Conservation (phyloP, 1,140 invertebrate species). For the Mizuhopecten yessoensis region DNA sequence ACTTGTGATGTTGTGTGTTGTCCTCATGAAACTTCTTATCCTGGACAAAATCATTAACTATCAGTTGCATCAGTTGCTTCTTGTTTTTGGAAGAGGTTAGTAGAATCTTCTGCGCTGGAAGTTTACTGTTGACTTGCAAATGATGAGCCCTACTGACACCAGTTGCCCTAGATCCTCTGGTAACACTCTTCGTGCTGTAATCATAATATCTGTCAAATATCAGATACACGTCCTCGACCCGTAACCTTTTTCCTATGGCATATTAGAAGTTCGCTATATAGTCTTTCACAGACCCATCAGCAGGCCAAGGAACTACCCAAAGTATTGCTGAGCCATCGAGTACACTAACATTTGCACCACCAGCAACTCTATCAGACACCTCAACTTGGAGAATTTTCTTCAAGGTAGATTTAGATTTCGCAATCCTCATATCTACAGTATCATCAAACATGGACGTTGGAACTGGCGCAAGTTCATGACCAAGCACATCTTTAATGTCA, state of each 20-base stretch:
- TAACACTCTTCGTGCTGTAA: slow-evolving; percentile 54
- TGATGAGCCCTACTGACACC: not conserved
- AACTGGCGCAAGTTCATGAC: too few species aligned
- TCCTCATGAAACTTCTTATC: not conserved
- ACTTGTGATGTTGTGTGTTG: not conserved
- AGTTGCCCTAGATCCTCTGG: slow-evolving; percentile 23
- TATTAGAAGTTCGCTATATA: slow-evolving; percentile 44
- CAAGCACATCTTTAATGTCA: too few species aligned
- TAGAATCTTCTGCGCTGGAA: not conserved
- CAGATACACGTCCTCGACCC: slow-evolving; percentile 57
- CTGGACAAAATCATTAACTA: slow-evolving; percentile 6
- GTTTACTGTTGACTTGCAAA: not conserved
- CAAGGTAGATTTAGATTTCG: too few species aligned
- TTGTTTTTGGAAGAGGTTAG: slow-evolving; percentile 43
- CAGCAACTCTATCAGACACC: not conserved
- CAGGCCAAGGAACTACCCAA: slow-evolving; percentile 61
- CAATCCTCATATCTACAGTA: slow-evolving; percentile 49
- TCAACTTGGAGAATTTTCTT: slow-evolving; percentile 35
- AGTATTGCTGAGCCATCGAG: slow-evolving; percentile 65
- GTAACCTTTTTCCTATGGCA: too few species aligned
- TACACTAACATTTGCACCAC: slow-evolving; percentile 2
- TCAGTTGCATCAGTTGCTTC: slow-evolving; percentile 46
- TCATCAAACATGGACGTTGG: slow-evolving; percentile 59
- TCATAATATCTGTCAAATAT: slow-evolving; percentile 56
- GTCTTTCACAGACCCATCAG: slow-evolving; percentile 41